These are phyloP conservation scores for Forbesichthys papilliferus DNA, from an alignment of 2,113 vertebrate species.

Conservation along the genomic window DNA sequence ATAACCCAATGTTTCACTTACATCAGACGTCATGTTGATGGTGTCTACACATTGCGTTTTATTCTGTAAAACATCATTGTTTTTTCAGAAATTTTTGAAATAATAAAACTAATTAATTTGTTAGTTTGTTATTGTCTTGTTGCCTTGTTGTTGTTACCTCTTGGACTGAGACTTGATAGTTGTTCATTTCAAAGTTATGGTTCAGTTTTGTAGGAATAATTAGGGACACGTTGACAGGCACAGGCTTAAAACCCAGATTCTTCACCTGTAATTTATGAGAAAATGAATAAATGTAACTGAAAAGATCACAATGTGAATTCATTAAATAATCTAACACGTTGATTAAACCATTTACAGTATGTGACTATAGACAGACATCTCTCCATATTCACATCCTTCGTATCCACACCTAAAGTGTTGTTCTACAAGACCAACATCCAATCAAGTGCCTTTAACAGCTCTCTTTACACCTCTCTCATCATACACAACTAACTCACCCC, in stretches of 20 bases:
- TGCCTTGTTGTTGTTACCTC: slow-evolving; percentile 43
- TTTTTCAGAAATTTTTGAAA: background rate
- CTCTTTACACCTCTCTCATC: too few species aligned
- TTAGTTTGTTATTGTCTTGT: background rate
- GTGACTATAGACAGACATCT: too few species aligned
- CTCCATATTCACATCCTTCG: too few species aligned
- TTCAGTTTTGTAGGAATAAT: slow-evolving; percentile 52
- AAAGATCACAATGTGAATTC: background rate
- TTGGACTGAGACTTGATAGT: slow-evolving; percentile 37
- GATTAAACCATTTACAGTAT: too few species aligned
- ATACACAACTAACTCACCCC: too few species aligned
- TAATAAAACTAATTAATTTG: background rate
- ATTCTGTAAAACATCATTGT: slow-evolving; percentile 41
- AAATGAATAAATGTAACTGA: background rate
- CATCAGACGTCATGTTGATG: background rate
- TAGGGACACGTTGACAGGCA: slow-evolving; percentile 59
- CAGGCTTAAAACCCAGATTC: slow-evolving; percentile 60
- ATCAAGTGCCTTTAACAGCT: too few species aligned
- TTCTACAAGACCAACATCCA: too few species aligned
- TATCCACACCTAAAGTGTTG: too few species aligned
- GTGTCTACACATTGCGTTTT: slow-evolving; percentile 41
- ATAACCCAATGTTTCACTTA: slow-evolving; percentile 25
- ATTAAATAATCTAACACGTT: too few species aligned
- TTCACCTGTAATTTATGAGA: slow-evolving; percentile 55
- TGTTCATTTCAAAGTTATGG: slow-evolving; percentile 50